Conservation (phyloP, 2,113 vertebrate species). For the Xiphophorus couchianus region DNA sequence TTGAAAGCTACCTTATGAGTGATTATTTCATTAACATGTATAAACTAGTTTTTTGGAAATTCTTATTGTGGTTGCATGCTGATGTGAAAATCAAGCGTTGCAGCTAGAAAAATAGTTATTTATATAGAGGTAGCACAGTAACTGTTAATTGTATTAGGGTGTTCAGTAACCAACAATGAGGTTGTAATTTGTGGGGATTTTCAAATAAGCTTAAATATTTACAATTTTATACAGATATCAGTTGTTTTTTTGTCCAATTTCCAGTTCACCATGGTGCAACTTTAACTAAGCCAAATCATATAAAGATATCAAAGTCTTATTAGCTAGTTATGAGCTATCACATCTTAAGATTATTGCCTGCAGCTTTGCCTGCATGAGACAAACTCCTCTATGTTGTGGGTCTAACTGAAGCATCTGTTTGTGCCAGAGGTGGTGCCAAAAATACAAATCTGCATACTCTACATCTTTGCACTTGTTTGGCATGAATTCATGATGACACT, state of each 20-base stretch:
- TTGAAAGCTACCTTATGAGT: background rate
- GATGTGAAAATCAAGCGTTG: background rate
- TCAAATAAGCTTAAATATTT: too few species aligned
- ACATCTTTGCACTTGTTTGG: conserved; percentile 71
- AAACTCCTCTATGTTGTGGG: conserved; percentile 64
- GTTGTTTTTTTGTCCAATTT: conserved; percentile 35
- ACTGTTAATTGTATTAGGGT: background rate
- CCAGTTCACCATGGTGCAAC: conserved; percentile 41
- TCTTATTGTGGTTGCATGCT: background rate
- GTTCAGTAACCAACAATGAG: background rate
- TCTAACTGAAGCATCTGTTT: conserved; percentile 65
- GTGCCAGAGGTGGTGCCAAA: conserved; percentile 60
- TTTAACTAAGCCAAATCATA: conserved; percentile 62
- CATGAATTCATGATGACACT: conserved; percentile 52
- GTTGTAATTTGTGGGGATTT: background rate
- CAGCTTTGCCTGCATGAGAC: conserved; percentile 58
- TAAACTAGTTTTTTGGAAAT: background rate
- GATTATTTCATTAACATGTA: too few species aligned
- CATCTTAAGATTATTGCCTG: conserved; percentile 54
- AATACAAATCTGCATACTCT: conserved; percentile 65
- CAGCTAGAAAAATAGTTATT: background rate
- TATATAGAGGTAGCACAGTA: background rate
- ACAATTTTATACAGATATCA: background rate
- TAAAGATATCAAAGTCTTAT: conserved; percentile 66
- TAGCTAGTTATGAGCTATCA: conserved; percentile 65